Evolutionary conservation across 2,888 invertebrate species (phyloP).

Genomic region (Oscheius onirici): DNA sequence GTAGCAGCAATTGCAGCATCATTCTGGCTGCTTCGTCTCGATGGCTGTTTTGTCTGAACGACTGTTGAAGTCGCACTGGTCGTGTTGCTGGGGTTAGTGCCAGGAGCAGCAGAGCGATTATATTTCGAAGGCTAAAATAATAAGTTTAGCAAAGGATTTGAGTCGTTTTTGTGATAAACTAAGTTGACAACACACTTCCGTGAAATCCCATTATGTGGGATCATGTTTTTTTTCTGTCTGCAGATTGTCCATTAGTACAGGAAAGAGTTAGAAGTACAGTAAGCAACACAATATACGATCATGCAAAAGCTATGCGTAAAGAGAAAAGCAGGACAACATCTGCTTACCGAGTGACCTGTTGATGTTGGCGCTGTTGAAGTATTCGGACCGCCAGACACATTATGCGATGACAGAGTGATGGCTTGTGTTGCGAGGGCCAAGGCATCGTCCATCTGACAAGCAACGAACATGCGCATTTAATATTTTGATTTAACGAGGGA

Average conservation of each 20-base stretch:
- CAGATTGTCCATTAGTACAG: not conserved
- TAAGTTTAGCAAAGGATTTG: not conserved
- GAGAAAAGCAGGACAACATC: not conserved
- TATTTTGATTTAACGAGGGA: not conserved
- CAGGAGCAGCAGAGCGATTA: conserved; percentile 24
- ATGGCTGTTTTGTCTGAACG: conserved; percentile 25
- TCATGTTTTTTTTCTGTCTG: not conserved
- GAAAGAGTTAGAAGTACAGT: conserved; percentile 12
- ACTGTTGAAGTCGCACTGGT: conserved; percentile 36
- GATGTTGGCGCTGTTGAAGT: conserved; percentile 38
- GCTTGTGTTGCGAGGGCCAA: conserved; percentile 52
- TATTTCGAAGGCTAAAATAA: conserved; percentile 53
- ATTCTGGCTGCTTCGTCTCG: conserved; percentile 46
- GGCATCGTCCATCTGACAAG: conserved; percentile 56
- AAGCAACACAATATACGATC: conserved; percentile 2
- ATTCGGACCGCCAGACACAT: conserved; percentile 38
- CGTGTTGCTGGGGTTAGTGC: conserved; percentile 36
- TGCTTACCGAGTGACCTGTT: conserved; percentile 34
- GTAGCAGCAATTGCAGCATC: conserved; percentile 38
- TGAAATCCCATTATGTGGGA: not conserved
- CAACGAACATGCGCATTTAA: conserved; percentile 27
- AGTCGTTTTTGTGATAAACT: not conserved
- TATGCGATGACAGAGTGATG: conserved; percentile 53
- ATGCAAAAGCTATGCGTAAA: not conserved
- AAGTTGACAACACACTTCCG: not conserved